Evolutionary conservation across 2,888 invertebrate species (phyloP).

Genomic region (Julus scanicus): DNA sequence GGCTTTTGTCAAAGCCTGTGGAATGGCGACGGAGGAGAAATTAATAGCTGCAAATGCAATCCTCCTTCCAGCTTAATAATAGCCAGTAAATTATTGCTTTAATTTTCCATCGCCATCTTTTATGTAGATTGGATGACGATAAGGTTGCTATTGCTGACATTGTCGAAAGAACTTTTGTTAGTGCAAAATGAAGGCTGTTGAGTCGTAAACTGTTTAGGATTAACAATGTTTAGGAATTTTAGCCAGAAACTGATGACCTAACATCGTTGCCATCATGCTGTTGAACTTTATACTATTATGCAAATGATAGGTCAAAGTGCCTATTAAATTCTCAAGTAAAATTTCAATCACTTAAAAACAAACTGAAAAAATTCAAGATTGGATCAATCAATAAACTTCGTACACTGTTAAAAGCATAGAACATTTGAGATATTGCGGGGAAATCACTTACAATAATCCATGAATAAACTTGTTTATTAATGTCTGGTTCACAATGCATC

Average conservation of each 20-base stretch:
- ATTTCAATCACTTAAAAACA: no score
- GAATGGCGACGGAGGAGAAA: neutral
- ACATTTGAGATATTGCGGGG: no score
- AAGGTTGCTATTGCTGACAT: neutral
- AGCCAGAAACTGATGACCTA: neutral
- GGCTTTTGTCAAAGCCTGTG: neutral
- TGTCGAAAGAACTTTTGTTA: neutral
- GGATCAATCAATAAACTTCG: no score
- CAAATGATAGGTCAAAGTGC: no score
- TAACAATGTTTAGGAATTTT: neutral
- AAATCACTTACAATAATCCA: no score
- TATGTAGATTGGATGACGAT: slow-evolving; percentile 44
- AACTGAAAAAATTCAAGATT: no score
- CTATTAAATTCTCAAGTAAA: no score
- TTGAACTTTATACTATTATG: no score
- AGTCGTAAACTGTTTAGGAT: neutral
- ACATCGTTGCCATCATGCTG: no score
- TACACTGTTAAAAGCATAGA: no score
- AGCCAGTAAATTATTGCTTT: slow-evolving; percentile 37
- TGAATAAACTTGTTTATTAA: no score
- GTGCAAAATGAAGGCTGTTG: neutral
- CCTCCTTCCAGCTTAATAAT: slow-evolving; percentile 36
- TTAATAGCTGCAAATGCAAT: slow-evolving; percentile 48
- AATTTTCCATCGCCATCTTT: slow-evolving; percentile 28
- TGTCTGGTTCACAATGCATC: no score